phyloP scores from a whole-genome alignment of 2,113 vertebrate genomes.

The Mionectes macconnelli region DNA sequence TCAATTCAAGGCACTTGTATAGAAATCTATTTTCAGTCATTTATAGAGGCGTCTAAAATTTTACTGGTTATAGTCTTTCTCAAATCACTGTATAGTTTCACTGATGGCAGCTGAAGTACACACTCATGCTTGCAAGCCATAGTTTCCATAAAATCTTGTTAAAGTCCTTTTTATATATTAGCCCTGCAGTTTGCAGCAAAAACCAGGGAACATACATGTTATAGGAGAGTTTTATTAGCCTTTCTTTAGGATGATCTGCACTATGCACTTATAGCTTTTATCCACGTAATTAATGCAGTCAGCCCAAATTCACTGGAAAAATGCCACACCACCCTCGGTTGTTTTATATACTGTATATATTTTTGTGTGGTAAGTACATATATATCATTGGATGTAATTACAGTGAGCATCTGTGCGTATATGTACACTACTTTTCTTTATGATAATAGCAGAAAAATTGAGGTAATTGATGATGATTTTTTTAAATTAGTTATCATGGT shows the following conservation, averaged over 20 bases:
- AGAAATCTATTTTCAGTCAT: slow-evolving; percentile 12
- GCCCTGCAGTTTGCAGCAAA: background rate
- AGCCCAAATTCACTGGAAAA: background rate
- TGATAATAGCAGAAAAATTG: background rate
- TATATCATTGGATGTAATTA: background rate
- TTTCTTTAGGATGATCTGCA: background rate
- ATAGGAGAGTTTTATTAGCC: background rate
- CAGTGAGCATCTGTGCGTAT: background rate
- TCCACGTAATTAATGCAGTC: background rate
- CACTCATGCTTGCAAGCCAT: background rate
- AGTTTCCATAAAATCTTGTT: slow-evolving; percentile 3
- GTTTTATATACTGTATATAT: background rate
- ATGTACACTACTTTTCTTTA: background rate
- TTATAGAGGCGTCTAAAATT: slow-evolving; percentile 25
- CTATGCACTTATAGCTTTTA: background rate
- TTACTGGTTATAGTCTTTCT: background rate
- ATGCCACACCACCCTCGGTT: background rate
- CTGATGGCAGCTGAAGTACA: background rate
- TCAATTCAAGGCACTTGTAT: background rate
- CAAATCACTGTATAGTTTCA: background rate
- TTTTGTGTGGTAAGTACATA: background rate
- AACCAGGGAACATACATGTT: background rate
- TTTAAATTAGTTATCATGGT: background rate
- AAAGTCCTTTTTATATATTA: background rate
- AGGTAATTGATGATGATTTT: background rate